Evolutionary conservation across 2,888 invertebrate species (phyloP).

Genomic region (Ochropleura plecta): DNA sequence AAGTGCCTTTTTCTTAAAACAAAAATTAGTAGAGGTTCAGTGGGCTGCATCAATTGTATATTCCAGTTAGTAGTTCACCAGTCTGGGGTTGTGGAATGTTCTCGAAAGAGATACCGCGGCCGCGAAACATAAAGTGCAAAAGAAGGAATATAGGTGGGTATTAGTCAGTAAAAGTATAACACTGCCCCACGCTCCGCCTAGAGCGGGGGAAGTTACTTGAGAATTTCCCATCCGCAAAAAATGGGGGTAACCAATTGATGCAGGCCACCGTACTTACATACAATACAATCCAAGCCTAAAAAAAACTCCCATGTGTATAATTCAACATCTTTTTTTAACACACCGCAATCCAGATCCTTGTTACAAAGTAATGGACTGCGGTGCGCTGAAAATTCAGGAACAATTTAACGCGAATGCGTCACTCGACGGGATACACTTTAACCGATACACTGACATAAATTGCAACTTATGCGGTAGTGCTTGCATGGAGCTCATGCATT

Average conservation of each 20-base stretch:
- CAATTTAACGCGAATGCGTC: slow-evolving; percentile 54
- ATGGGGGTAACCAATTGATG: too few species aligned
- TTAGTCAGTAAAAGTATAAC: too few species aligned
- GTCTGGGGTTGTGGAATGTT: too few species aligned
- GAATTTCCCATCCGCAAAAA: too few species aligned
- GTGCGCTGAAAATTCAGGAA: slow-evolving; percentile 51
- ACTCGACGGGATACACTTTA: slow-evolving; percentile 48
- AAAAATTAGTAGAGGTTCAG: background rate
- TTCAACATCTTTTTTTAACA: slow-evolving; percentile 22
- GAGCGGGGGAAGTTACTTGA: too few species aligned
- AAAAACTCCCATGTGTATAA: slow-evolving; percentile 2
- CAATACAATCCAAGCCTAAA: background rate
- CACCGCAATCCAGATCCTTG: slow-evolving; percentile 32
- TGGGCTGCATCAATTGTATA: too few species aligned
- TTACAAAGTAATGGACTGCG: slow-evolving; percentile 60
- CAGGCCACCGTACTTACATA: too few species aligned
- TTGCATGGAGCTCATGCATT: slow-evolving; percentile 31
- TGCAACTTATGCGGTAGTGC: slow-evolving; percentile 35
- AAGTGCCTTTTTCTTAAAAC: background rate
- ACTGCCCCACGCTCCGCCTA: too few species aligned
- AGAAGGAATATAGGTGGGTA: too few species aligned
- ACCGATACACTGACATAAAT: slow-evolving; percentile 55
- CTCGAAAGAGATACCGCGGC: too few species aligned
- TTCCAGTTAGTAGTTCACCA: too few species aligned
- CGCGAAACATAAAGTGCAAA: too few species aligned